Evolutionary conservation across 2,797 vertebrate species (phyloP).

Genomic region (Saguinus oedipus): DNA sequence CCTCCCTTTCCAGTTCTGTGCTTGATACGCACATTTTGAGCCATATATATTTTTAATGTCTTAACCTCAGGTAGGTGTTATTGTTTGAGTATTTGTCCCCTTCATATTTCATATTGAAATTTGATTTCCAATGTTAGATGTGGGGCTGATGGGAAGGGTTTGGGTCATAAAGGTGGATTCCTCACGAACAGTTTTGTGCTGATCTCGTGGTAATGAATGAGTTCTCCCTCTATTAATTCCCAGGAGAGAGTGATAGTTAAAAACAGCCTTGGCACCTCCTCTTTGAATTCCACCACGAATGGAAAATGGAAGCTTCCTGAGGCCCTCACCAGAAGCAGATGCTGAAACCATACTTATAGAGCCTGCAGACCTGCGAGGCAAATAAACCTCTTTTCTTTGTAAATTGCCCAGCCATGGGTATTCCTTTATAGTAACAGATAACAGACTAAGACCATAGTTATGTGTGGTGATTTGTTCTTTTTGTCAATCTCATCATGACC

Average conservation of each 20-base stretch:
- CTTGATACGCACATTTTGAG: not conserved
- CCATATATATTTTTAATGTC: not conserved
- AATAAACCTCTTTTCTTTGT: not conserved
- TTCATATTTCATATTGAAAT: not conserved
- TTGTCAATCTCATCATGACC: not conserved
- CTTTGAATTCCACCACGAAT: not conserved
- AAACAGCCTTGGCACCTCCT: not conserved
- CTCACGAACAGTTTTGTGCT: not conserved
- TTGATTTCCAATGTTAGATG: not conserved
- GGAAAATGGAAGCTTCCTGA: not conserved
- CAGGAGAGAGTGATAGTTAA: not conserved
- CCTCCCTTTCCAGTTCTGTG: not conserved
- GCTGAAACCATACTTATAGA: not conserved
- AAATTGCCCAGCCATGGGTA: not conserved
- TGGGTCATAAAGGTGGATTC: not conserved
- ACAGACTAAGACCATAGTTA: not conserved
- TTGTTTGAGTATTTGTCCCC: not conserved
- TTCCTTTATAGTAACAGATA: not conserved
- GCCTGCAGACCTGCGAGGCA: not conserved
- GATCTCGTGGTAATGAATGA: not conserved
- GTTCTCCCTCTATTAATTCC: not conserved
- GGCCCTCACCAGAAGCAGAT: not conserved
- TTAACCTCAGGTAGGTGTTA: not conserved
- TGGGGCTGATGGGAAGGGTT: not conserved
- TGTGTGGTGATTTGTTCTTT: not conserved